These are phyloP conservation scores for Eristalis intricaria DNA, from an alignment of 2,888 invertebrate genomes.

Conservation along the genomic window DNA sequence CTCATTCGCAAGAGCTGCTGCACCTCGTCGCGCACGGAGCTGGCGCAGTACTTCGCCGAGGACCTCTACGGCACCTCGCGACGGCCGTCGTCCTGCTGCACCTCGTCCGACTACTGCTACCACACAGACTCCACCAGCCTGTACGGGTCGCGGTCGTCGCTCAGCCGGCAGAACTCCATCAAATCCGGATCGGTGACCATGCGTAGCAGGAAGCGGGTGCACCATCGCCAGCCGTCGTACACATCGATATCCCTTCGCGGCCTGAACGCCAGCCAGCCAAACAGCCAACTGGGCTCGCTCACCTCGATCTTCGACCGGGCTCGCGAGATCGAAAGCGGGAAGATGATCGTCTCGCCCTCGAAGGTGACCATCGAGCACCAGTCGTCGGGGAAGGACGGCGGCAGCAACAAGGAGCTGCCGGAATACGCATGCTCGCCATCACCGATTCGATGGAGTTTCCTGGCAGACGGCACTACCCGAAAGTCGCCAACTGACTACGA, in stretches of 20 bases:
- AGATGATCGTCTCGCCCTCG: conserved; percentile 75
- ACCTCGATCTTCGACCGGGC: conserved; percentile 80
- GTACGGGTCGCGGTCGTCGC: conserved; percentile 80
- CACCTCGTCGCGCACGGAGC: conserved; percentile 79
- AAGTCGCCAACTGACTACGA: conserved; percentile 78
- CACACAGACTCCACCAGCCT: conserved; percentile 81
- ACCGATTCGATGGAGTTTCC: conserved; percentile 81
- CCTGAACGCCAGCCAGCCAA: conserved; percentile 79
- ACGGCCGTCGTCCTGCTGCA: conserved; percentile 80
- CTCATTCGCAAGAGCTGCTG: conserved; percentile 78
- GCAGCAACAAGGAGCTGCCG: conserved; percentile 78
- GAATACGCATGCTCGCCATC: conserved; percentile 81
- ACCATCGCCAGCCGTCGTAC: conserved; percentile 79
- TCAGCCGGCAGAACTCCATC: conserved; percentile 80
- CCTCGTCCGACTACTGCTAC: conserved; percentile 81
- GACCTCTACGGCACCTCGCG: conserved; percentile 79
- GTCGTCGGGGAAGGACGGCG: conserved; percentile 77
- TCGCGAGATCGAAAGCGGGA: conserved; percentile 75
- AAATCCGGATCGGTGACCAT: conserved; percentile 79
- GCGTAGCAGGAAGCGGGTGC: conserved; percentile 77
- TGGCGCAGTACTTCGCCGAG: conserved; percentile 80
- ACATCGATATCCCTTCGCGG: conserved; percentile 80
- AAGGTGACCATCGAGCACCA: conserved; percentile 78
- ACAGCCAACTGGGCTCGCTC: conserved; percentile 79
- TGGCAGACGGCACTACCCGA: conserved; percentile 77